A percentile compares a stretch with the other conserved stretches of the same genome.
Evolutionary conservation across 1,140 invertebrate genomes (phyloP).

Genomic region (Manduca sexta): DNA sequence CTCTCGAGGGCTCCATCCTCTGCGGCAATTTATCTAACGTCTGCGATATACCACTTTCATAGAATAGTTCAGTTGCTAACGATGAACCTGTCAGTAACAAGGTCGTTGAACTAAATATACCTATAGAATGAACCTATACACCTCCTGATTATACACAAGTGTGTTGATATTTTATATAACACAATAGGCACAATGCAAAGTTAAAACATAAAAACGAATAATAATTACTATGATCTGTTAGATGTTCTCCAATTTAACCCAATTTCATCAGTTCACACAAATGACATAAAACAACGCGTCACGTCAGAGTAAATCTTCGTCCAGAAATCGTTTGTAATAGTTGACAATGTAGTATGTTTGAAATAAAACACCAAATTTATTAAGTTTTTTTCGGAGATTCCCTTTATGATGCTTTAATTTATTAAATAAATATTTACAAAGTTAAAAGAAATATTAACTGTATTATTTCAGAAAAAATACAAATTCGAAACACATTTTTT

Average conservation of each 20-base stretch:
- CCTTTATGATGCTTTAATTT: no score
- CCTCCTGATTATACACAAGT: slow-evolving; percentile 27
- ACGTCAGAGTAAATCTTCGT: slow-evolving; percentile 44
- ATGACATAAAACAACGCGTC: slow-evolving; percentile 64
- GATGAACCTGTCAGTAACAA: slow-evolving; percentile 73
- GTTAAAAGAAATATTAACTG: no score
- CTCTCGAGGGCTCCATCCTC: slow-evolving; percentile 68
- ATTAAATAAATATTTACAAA: not conserved
- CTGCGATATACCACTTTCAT: slow-evolving; percentile 61
- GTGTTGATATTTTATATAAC: slow-evolving; percentile 6
- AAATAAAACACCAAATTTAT: no score
- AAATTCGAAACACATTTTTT: not conserved
- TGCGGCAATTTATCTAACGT: slow-evolving; percentile 43
- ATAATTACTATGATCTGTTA: not conserved
- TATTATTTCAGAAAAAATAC: no score
- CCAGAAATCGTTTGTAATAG: slow-evolving; percentile 17
- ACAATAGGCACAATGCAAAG: slow-evolving; percentile 5
- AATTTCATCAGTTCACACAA: slow-evolving; percentile 22
- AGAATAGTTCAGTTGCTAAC: slow-evolving; percentile 63
- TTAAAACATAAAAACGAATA: not conserved
- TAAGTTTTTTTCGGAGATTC: no score
- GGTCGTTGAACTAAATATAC: slow-evolving; percentile 73
- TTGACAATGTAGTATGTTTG: no score
- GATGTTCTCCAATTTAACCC: slow-evolving; percentile 16
- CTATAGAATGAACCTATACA: slow-evolving; percentile 51